Percentiles rank a stretch among this genome's conserved stretches.
Evolutionary conservation across 2,888 invertebrate genomes (phyloP).

Genomic region (Omphaloscelis lunosa): DNA sequence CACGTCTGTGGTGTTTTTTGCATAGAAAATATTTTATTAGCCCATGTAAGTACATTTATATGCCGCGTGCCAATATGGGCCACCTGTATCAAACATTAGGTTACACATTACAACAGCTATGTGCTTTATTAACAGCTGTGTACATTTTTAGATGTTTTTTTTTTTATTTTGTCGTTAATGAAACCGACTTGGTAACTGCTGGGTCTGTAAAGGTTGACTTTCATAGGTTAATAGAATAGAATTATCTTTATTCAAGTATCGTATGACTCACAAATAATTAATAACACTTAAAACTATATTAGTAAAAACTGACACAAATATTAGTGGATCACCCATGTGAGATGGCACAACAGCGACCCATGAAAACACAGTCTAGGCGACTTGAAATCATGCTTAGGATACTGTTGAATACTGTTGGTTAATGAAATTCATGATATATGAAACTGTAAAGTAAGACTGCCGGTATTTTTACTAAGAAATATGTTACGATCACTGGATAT

Average conservation of each 20-base stretch:
- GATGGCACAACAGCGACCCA: too few relatives aligned
- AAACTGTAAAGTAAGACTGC: constrained; percentile 50
- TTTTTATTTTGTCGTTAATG: constrained; percentile 49
- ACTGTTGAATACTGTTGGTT: too few relatives aligned
- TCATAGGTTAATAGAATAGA: too few relatives aligned
- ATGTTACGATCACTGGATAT: constrained; percentile 32
- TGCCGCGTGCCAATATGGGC: constrained; percentile 67
- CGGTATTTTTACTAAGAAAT: constrained; percentile 54
- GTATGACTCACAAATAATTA: too few relatives aligned
- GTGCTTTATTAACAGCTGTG: constrained; percentile 70
- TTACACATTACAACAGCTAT: constrained; percentile 50
- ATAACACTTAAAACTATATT: too few relatives aligned
- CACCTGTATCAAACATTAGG: constrained; percentile 70
- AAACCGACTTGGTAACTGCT: constrained; percentile 66
- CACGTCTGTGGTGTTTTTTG: constrained; percentile 56
- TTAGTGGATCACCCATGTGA: too few relatives aligned
- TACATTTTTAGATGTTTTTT: constrained; percentile 65
- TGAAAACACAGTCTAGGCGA: too few relatives aligned
- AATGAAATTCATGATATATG: constrained; percentile 52
- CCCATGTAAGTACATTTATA: constrained; percentile 32
- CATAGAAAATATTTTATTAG: constrained; percentile 52
- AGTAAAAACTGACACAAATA: too few relatives aligned
- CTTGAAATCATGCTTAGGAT: too few relatives aligned
- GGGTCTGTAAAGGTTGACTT: constrained; percentile 54
- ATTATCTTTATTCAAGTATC: too few relatives aligned